phyloP scores from a whole-genome alignment of 2,888 invertebrate genomes.

The Orthosia incerta region DNA sequence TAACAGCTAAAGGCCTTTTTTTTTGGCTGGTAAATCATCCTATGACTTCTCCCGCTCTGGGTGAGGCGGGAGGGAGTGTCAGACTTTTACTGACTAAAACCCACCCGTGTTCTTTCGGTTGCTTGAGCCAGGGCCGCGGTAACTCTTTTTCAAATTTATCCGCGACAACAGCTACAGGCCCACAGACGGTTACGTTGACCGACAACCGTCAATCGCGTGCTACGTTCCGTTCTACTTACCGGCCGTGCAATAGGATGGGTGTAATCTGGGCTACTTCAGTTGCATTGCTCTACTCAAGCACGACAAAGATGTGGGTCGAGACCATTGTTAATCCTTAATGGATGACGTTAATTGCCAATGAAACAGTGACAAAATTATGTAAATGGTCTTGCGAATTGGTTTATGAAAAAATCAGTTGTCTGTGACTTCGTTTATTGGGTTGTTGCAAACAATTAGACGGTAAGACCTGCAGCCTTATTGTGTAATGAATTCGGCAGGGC shows the following conservation, averaged over 20 bases:
- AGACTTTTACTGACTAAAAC: too few relatives aligned
- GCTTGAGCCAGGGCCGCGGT: too few relatives aligned
- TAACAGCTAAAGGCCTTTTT: too few relatives aligned
- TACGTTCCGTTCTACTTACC: conserved; percentile 55
- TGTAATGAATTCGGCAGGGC: too few relatives aligned
- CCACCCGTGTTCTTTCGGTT: too few relatives aligned
- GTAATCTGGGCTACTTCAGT: conserved; percentile 41
- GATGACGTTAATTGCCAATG: conserved; percentile 3
- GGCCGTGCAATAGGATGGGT: conserved; percentile 35
- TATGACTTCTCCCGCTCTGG: too few relatives aligned
- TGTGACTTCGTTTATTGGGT: background rate
- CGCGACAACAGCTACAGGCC: too few relatives aligned
- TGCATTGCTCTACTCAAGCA: conserved; percentile 48
- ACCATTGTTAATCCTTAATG: conserved; percentile 23
- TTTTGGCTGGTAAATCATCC: too few relatives aligned
- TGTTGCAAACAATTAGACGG: too few relatives aligned
- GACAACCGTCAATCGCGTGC: conserved; percentile 21
- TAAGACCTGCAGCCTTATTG: too few relatives aligned
- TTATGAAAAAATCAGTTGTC: background rate
- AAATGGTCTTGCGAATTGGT: background rate
- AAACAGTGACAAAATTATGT: conserved; percentile 20
- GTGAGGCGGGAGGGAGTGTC: too few relatives aligned
- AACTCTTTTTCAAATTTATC: too few relatives aligned
- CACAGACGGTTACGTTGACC: conserved; percentile 25
- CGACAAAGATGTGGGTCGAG: conserved; percentile 21